These are phyloP conservation scores for Phaonia tiefii DNA, from an alignment of 2,888 invertebrate species.

Conservation along the genomic window DNA sequence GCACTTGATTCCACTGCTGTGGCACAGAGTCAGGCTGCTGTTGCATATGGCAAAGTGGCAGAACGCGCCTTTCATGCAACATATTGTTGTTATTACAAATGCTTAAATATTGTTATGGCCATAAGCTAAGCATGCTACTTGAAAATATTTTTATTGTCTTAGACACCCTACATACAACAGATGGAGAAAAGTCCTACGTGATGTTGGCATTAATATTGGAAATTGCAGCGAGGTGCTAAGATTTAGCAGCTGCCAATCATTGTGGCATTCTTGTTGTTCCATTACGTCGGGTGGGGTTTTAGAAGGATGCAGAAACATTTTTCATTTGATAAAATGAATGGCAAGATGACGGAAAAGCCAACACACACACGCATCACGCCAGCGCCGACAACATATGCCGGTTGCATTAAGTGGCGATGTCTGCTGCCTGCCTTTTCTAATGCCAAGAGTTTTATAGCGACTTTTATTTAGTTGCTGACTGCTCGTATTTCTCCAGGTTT, in stretches of 20 bases:
- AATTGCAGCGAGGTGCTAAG: neutral
- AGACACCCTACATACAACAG: too few species aligned
- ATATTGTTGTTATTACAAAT: neutral
- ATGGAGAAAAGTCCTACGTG: too few species aligned
- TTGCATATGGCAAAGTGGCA: too few species aligned
- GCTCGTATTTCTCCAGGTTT: slow-evolving; percentile 35
- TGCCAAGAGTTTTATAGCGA: slow-evolving; percentile 9
- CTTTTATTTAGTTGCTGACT: slow-evolving; percentile 50
- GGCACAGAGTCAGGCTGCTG: neutral
- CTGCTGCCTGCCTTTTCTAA: too few species aligned
- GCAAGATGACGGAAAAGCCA: slow-evolving; percentile 38
- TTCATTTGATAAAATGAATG: slow-evolving; percentile 12
- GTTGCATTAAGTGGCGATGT: slow-evolving; percentile 18
- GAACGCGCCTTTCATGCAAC: neutral
- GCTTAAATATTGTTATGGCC: neutral
- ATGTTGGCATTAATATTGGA: too few species aligned
- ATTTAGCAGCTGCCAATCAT: neutral
- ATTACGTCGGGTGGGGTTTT: neutral
- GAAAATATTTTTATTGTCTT: too few species aligned
- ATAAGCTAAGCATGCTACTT: neutral
- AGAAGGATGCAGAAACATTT: neutral
- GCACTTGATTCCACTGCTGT: slow-evolving; percentile 2
- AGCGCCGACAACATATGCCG: slow-evolving; percentile 21
- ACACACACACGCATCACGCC: slow-evolving; percentile 24
- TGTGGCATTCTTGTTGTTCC: neutral